A percentile compares a stretch with the other conserved stretches of the same genome.
These are phyloP conservation scores for Amphimallon solstitiale DNA, from an alignment of 2,888 invertebrate genomes.

Conservation along the genomic window DNA sequence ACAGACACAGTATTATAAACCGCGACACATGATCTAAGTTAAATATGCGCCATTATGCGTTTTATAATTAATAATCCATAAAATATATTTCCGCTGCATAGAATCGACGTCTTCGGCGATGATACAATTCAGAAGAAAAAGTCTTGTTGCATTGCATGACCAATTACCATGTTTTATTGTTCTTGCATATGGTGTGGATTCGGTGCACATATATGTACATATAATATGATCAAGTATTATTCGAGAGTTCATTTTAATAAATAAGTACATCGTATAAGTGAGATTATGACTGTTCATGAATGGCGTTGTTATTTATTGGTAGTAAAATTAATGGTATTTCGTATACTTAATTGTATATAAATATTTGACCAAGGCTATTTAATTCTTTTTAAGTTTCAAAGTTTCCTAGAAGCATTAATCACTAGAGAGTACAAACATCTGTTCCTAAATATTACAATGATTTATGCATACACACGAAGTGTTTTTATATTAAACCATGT, in stretches of 20 bases:
- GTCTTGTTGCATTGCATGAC: conserved; percentile 23
- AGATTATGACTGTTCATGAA: too few species aligned
- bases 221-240: not conserved
- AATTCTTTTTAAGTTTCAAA: too few species aligned
- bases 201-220: not conserved
- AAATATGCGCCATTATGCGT: conserved; percentile 6
- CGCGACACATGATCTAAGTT: conserved; percentile 27
- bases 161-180: conserved; percentile 30
- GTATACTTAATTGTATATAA: too few species aligned
- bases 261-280: too few species aligned
- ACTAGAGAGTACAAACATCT: too few species aligned
- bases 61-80: conserved; percentile 5
- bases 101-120: conserved; percentile 8
- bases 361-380: too few species aligned
- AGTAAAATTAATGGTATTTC: too few species aligned
- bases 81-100: conserved; percentile 13
- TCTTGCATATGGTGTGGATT: conserved; percentile 13
- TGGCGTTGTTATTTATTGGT: too few species aligned
- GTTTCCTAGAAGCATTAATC: too few species aligned
- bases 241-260: not conserved
- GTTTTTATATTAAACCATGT: too few species aligned
- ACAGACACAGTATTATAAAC: conserved; percentile 28
- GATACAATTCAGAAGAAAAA: conserved; percentile 21
- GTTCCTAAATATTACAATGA: too few species aligned
- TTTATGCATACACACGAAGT: too few species aligned